A percentile compares a stretch with the other conserved stretches of the same genome.
These are phyloP conservation scores for Creontiades dilutus DNA, from an alignment of 2,888 invertebrate species.

Conservation along the genomic window DNA sequence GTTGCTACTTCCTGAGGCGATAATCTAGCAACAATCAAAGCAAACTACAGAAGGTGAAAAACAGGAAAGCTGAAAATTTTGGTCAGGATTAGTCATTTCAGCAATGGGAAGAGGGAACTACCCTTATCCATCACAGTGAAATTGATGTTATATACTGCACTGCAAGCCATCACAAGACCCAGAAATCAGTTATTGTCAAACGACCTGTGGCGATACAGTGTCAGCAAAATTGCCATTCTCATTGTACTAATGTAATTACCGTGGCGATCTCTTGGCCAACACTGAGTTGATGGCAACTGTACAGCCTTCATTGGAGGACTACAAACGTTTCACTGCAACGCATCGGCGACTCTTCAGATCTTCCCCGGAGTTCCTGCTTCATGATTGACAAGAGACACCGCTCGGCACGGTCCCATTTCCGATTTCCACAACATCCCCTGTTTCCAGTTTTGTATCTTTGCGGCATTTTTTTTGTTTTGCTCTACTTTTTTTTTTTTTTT, in stretches of 20 bases:
- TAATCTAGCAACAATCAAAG: too few relatives aligned
- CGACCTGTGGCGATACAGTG: too few relatives aligned
- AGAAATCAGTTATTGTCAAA: too few relatives aligned
- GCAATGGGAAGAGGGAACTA: too few relatives aligned
- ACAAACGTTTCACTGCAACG: constrained; percentile 33
- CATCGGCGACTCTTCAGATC: constrained; percentile 63
- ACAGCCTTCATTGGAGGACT: neutral
- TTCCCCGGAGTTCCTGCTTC: constrained; percentile 11
- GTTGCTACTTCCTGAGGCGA: too few relatives aligned
- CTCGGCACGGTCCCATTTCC: constrained; percentile 29
- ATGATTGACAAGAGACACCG: constrained; percentile 59
- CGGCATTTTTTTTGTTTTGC: neutral
- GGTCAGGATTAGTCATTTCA: too few relatives aligned
- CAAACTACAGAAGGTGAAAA: too few relatives aligned
- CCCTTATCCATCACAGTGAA: too few relatives aligned
- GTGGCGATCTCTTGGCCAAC: neutral
- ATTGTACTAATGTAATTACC: neutral
- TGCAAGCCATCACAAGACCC: too few relatives aligned
- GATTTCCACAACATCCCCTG: constrained; percentile 36
- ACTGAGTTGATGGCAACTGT: neutral
- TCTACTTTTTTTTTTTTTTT: neutral
- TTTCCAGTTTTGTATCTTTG: constrained; percentile 20
- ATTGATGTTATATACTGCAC: too few relatives aligned
- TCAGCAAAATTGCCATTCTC: too few relatives aligned
- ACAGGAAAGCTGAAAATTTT: too few relatives aligned